phyloP scores from a whole-genome alignment of 2,888 invertebrate species.

The Pachydiplax longipennis region DNA sequence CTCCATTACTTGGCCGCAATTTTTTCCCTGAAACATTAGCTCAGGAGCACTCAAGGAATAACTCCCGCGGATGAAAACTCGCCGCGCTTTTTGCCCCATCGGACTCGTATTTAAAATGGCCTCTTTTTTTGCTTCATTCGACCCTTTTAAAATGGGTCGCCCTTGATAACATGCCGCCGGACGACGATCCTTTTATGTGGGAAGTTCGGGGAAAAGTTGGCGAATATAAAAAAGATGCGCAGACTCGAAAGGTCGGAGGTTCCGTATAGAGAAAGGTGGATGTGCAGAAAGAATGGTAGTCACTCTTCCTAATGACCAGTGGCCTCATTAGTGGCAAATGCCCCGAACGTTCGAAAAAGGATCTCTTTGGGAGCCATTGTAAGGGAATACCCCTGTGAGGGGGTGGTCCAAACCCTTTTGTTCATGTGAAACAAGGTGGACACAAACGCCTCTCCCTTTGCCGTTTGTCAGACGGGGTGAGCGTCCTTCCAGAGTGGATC shows the following conservation, averaged over 20 bases:
- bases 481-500: too few relatives aligned
- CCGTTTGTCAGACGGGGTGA: not conserved
- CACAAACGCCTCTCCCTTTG: not conserved
- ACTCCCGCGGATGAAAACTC: not conserved
- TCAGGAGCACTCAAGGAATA: not conserved
- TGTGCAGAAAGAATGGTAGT: not conserved
- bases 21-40: not conserved
- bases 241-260: not conserved
- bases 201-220: not conserved
- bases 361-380: not conserved
- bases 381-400: not conserved
- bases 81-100: not conserved
- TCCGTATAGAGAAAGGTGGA: not conserved
- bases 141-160: not conserved
- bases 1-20: not conserved
- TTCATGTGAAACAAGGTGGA: not conserved
- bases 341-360: not conserved
- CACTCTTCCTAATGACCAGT: conserved; percentile 39
- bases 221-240: not conserved
- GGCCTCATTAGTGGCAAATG: conserved; percentile 22
- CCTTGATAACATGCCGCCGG: not conserved
- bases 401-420: not conserved
- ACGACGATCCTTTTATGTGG: not conserved
- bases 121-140: not conserved
- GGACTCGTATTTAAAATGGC: not conserved